phyloP scores from a whole-genome alignment of 2,113 vertebrate genomes.

The Aspiorhynchus laticeps region DNA sequence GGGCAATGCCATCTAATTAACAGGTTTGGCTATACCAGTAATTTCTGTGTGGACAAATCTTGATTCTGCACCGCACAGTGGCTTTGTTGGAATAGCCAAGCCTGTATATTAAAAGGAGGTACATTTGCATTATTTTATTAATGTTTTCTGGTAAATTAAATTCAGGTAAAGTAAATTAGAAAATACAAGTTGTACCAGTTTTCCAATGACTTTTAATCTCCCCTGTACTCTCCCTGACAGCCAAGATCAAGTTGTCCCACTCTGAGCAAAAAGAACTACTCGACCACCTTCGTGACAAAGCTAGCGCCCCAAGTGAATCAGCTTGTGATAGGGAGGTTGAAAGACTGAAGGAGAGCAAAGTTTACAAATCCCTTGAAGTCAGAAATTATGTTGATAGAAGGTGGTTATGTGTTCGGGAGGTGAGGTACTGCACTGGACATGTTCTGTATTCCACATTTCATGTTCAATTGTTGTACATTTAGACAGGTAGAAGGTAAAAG shows the following conservation, averaged over 20 bases:
- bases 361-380: constrained; percentile 3
- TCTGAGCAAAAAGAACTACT: neutral
- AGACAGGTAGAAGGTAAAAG: neutral
- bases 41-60: too few relatives aligned
- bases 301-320: neutral
- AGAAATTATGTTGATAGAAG: constrained; percentile 2
- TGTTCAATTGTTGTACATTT: neutral
- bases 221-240: neutral
- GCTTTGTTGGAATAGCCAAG: neutral
- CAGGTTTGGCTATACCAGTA: too few relatives aligned
- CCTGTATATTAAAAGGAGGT: neutral
- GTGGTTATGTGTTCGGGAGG: constrained; percentile 5
- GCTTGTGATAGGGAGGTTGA: neutral
- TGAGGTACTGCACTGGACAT: constrained; percentile 8
- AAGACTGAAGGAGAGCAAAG: constrained; percentile 11
- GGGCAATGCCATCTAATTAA: too few relatives aligned
- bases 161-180: too few relatives aligned
- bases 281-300: neutral
- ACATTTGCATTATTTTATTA: too few relatives aligned
- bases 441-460: constrained; percentile 13
- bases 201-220: neutral
- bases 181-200: neutral
- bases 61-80: too few relatives aligned
- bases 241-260: constrained; percentile 2
- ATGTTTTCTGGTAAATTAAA: too few relatives aligned